These are phyloP conservation scores for Champsocephalus esox DNA, from an alignment of 2,797 vertebrate species.

Conservation along the genomic window DNA sequence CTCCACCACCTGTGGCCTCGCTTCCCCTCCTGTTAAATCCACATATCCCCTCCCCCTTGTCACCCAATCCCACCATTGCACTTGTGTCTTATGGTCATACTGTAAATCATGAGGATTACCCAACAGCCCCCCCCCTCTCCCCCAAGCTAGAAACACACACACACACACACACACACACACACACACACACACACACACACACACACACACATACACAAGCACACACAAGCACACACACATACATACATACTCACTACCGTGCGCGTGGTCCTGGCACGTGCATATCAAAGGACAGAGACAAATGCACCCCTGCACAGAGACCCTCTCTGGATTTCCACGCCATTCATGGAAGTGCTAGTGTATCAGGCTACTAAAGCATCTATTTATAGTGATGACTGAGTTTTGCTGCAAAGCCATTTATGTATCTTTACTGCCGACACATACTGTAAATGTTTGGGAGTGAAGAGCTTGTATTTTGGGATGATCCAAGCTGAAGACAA, in stretches of 20 bases:
- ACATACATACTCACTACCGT: slow-evolving; percentile 16
- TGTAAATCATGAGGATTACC: slow-evolving; percentile 61
- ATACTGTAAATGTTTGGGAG: slow-evolving; percentile 28
- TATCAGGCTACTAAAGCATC: slow-evolving; percentile 48
- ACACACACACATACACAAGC: slow-evolving; percentile 26
- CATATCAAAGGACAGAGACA: slow-evolving; percentile 57
- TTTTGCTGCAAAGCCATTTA: slow-evolving; percentile 63
- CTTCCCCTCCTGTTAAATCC: slow-evolving; percentile 62
- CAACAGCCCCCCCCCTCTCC: slow-evolving; percentile 26
- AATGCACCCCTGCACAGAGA: slow-evolving; percentile 42
- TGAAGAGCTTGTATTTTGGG: slow-evolving; percentile 7
- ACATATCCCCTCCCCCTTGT: slow-evolving; percentile 27
- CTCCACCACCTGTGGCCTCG: slow-evolving; percentile 70
- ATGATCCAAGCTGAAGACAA: slow-evolving; percentile 9
- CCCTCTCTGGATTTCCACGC: slow-evolving; percentile 60
- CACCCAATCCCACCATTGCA: slow-evolving; percentile 59
- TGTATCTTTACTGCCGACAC: slow-evolving; percentile 44
- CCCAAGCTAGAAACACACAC: slow-evolving; percentile 32
- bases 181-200: slow-evolving; percentile 27
- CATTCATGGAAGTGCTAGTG: slow-evolving; percentile 75
- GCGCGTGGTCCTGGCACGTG: slow-evolving; percentile 56
- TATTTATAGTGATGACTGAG: slow-evolving; percentile 70
- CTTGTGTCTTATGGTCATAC: slow-evolving; percentile 65
- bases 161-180: slow-evolving; percentile 27
- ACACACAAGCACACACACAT: too few species aligned